These are phyloP conservation scores for Neotragus pygmaeus DNA, from an alignment of 2,113 vertebrate species.

Conservation along the genomic window DNA sequence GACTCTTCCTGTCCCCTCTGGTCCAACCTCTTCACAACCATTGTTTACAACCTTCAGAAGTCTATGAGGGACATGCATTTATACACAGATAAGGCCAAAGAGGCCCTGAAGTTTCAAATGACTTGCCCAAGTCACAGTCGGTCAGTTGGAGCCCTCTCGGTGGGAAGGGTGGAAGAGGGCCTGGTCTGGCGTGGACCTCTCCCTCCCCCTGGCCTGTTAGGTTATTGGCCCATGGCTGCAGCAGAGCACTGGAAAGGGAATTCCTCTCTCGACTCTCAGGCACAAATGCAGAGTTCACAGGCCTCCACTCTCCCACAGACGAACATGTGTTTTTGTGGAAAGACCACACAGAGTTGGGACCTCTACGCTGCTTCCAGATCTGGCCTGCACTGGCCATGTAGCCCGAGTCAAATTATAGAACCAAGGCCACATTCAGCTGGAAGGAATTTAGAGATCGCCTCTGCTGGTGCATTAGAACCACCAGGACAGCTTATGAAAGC, in stretches of 20 bases:
- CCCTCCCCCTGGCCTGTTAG: not conserved
- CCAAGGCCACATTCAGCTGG: not conserved
- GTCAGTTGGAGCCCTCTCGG: not conserved
- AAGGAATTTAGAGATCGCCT: slow-evolving; percentile 26
- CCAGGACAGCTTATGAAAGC: not conserved
- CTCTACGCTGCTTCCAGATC: slow-evolving; percentile 34
- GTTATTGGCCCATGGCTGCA: not conserved
- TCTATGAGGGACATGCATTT: not conserved
- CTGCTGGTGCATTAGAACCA: not conserved
- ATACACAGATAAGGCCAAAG: not conserved
- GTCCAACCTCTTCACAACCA: not conserved
- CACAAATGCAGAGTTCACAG: not conserved
- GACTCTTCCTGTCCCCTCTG: not conserved
- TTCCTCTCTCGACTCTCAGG: not conserved
- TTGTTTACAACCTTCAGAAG: not conserved
- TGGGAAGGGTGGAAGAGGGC: not conserved
- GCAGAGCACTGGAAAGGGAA: not conserved
- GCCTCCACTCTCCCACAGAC: slow-evolving; percentile 22
- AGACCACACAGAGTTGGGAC: slow-evolving; percentile 32
- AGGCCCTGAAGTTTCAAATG: not conserved
- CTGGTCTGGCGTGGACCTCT: rapidly evolving
- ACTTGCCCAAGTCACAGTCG: not conserved
- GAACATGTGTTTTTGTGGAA: slow-evolving; percentile 57
- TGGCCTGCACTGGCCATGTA: not conserved
- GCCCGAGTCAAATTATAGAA: slow-evolving; percentile 4